phyloP scores from a whole-genome alignment of 2,888 invertebrate genomes.

The Calephelis perditalis region DNA sequence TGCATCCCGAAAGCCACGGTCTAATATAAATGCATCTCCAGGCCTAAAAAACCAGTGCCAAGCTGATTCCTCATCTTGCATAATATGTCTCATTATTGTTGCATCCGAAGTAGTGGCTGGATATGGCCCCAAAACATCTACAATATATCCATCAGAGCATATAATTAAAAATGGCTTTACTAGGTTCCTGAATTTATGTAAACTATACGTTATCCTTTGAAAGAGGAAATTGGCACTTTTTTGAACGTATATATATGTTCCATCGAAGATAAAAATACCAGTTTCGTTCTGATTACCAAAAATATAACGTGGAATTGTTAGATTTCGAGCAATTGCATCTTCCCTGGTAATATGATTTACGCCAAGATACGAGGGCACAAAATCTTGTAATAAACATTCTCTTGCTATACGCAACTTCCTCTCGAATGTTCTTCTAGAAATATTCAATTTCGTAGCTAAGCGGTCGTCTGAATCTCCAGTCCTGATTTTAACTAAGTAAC shows the following conservation, averaged over 20 bases:
- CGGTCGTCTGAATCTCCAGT: slow-evolving; percentile 24
- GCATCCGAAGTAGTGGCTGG: slow-evolving; percentile 27
- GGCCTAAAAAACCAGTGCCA: slow-evolving; percentile 16
- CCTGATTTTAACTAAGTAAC: slow-evolving; percentile 24
- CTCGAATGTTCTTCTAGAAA: slow-evolving; percentile 39
- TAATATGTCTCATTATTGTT: slow-evolving; percentile 16
- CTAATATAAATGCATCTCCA: slow-evolving; percentile 18
- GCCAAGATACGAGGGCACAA: slow-evolving; percentile 22
- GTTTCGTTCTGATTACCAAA: slow-evolving; percentile 9
- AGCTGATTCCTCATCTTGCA: background rate
- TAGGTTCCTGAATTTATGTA: slow-evolving; percentile 30
- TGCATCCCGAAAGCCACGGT: slow-evolving; percentile 19
- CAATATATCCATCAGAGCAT: slow-evolving; percentile 29
- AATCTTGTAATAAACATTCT: slow-evolving; percentile 25
- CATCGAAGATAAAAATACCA: slow-evolving; percentile 13
- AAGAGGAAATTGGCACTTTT: slow-evolving; percentile 14
- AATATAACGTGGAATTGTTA: slow-evolving; percentile 18
- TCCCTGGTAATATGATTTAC: slow-evolving; percentile 25
- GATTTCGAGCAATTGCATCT: slow-evolving; percentile 21
- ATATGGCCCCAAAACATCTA: slow-evolving; percentile 29
- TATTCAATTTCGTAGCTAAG: slow-evolving; percentile 16
- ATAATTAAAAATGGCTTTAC: slow-evolving; percentile 32
- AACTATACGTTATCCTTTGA: slow-evolving; percentile 27
- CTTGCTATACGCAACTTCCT: slow-evolving; percentile 52
- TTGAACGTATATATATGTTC: slow-evolving; percentile 10